phyloP scores from a whole-genome alignment of 2,113 vertebrate genomes.

The Daubentonia madagascariensis region DNA sequence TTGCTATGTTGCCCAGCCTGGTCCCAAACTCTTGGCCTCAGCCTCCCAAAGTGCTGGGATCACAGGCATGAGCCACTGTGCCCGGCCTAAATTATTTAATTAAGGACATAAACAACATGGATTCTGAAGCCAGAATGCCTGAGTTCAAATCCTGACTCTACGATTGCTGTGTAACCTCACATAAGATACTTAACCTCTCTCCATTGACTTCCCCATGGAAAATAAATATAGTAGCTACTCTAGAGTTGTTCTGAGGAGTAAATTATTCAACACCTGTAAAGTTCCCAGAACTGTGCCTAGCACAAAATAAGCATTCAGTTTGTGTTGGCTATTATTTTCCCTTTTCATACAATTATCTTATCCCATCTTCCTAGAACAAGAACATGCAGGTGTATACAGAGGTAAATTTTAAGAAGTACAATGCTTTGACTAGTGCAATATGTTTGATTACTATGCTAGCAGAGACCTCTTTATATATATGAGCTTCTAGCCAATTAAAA shows the following conservation, averaged over 20 bases:
- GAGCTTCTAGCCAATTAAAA: not conserved
- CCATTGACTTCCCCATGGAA: not conserved
- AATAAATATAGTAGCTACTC: not conserved
- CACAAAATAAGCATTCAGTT: not conserved
- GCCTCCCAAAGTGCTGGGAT: not conserved
- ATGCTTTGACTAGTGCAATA: not conserved
- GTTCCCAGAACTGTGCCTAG: not conserved
- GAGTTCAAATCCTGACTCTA: conserved; percentile 22
- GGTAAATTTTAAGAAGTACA: not conserved
- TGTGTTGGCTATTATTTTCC: not conserved
- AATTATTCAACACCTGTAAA: not conserved
- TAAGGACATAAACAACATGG: not conserved
- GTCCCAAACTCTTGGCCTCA: not conserved
- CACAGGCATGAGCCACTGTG: not conserved
- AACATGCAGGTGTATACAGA: not conserved
- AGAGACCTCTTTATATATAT: not conserved
- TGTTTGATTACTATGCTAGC: not conserved
- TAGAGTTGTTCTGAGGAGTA: not conserved
- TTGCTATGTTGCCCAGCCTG: not conserved
- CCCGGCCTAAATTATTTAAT: not conserved
- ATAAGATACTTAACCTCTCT: not conserved
- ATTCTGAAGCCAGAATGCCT: not conserved
- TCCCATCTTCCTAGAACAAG: not conserved
- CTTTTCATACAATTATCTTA: not conserved
- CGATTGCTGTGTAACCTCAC: not conserved